phyloP scores from a whole-genome alignment of 2,888 invertebrate genomes.

The Sylvicola cinctus region DNA sequence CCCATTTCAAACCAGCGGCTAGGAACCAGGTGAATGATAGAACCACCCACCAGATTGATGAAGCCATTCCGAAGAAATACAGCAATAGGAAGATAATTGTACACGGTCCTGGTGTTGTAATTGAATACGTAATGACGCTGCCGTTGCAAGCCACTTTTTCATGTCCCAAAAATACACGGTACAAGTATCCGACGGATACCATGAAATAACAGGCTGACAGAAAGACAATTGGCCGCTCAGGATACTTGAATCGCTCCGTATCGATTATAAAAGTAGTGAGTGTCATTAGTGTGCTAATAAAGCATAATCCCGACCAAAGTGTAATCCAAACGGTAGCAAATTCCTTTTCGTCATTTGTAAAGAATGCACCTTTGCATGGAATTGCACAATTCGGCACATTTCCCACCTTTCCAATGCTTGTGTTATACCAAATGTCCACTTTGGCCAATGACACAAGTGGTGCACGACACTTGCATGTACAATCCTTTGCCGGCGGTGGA shows the following conservation, averaged over 20 bases:
- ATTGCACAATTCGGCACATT: slow-evolving; percentile 65
- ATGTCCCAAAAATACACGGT: slow-evolving; percentile 69
- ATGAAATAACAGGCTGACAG: slow-evolving; percentile 93
- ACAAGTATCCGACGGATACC: slow-evolving; percentile 79
- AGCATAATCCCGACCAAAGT: slow-evolving; percentile 91
- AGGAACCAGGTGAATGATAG: slow-evolving; percentile 96
- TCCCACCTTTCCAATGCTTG: slow-evolving; percentile 34
- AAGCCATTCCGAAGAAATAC: slow-evolving; percentile 98
- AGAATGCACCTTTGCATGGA: slow-evolving; percentile 81
- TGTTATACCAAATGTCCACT: slow-evolving; percentile 32
- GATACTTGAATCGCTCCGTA: slow-evolving; percentile 89
- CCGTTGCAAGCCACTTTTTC: slow-evolving; percentile 84
- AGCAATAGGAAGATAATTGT: slow-evolving; percentile 86
- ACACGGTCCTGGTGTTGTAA: slow-evolving; percentile 68
- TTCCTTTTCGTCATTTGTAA: slow-evolving; percentile 75
- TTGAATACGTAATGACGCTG: slow-evolving; percentile 42
- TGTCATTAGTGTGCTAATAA: slow-evolving; percentile 87
- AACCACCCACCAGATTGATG: slow-evolving; percentile 94
- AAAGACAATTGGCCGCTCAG: slow-evolving; percentile 94
- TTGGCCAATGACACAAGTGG: slow-evolving; percentile 46
- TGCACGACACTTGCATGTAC: slow-evolving; percentile 52
- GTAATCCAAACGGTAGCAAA: slow-evolving; percentile 94
- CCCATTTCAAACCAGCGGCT: slow-evolving; percentile 96
- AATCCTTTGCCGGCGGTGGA: slow-evolving; percentile 31
- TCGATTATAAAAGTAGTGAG: slow-evolving; percentile 94